Evolutionary conservation across 1,140 invertebrate genomes (phyloP), one percentile per base, ranked within the genome.

Genomic region (Drosophila mojavensis): DNA sequence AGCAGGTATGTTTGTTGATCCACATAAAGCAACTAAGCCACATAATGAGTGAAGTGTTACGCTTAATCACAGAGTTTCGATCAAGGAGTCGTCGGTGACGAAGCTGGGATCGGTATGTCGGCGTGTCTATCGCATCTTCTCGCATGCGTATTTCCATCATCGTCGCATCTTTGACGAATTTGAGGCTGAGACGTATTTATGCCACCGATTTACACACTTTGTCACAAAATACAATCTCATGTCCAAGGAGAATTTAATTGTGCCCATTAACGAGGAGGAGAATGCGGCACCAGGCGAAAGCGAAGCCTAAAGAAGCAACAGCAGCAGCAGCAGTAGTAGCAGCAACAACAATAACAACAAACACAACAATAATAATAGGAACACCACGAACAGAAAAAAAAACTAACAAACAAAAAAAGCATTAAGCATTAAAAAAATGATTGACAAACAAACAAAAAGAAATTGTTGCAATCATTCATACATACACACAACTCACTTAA

Each of bases 131-230:
- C 95, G 99, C 94, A 99, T 99, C 91, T 99, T 99, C 93, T 99
- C 98, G 33, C 99, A 99, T 94, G 99, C 99, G 28, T 99, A 98
- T 93, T 99, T 98, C 92, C 99, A 99, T 94, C 99, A 99, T 93
- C 94, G 97, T 85, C 94, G 95, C 75, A 96, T 99, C 92, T 99
- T 99, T 94, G 98, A 99, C 94, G 97, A 98, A 83, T 99, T 99
- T 94, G 99, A 99, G 95, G 96, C 96, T 91, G 96, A 99, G 93
- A 99, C 98, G 7, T 97, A 96, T 92, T 93, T 99, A 47, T 99
- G 99, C 93, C 97, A 97, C 88, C 95, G 99, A 91, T 99, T 99
- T 93, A 99, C 98, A 39, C 96, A 96, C 75, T 99, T 99, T 94
- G 98, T 99, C 26, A 99, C 97, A 66, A 99, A 99, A 93, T 99